Base-by-base conservation (phyloP, 1,140 invertebrate species). In the Ips nitidus region DNA sequence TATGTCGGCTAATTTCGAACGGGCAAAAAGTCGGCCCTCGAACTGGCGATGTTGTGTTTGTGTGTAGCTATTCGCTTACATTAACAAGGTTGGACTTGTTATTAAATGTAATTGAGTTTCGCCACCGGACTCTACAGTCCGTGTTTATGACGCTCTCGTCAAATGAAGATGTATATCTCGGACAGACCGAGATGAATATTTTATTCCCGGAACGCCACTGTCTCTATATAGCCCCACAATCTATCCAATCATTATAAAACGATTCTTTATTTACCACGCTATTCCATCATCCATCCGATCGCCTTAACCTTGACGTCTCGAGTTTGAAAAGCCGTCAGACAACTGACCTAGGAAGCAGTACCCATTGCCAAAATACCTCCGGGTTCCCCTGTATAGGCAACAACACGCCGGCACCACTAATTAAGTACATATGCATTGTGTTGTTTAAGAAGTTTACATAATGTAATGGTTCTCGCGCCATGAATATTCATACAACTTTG, bases 341-440 rank as follows among this genome's bases (percentile, higher is more conserved):
- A 69, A 69, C 60, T 69, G 59, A 63, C 67, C 67, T 69, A 69
- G 67, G 59, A 63, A 69, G 53, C 56, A 63, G 67, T 52, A 69
- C 59, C 67, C 67, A 69, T 69, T 69, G 67, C 67, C 67, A 69
- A 69, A 69, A 69, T 62, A 69, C 42, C 67, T 69, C 59, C 59
- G 59, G 67, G 59, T 62, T 69, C 55, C 64, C 42, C 43, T 22
- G 36, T 52, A 52, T 8, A 37, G 38, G 38, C 59, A 55, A 39
- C 22, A 8, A 52, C 36, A 52, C 52, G 22, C 50, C 62, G 2
- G 41, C 39, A 66, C 5, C 8, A 22, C 42, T 66, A 66, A 66
- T 66, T 66, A 66, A 39, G 22, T 66, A 55, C 62, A 58, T 66
- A 66, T 57, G 55, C 64, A 56, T 56, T 66, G 53, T 56, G 53